Evolutionary conservation across 2,888 invertebrate species (phyloP).

Genomic region (Dicranocentrus wangi): DNA sequence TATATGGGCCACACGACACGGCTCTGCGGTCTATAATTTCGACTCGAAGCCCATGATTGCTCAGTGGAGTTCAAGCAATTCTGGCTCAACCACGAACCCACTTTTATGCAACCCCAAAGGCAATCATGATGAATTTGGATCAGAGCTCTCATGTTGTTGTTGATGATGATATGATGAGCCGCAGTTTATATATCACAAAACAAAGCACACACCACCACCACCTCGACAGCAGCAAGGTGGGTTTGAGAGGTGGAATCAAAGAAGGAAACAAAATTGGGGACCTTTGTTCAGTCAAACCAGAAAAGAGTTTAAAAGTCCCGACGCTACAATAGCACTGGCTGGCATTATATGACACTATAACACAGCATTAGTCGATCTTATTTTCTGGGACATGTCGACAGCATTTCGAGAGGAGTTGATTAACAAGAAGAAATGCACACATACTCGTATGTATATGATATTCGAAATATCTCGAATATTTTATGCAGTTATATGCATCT

Average conservation of each 20-base stretch:
- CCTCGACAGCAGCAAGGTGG: neutral
- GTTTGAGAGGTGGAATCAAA: neutral
- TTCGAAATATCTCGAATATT: too few species aligned
- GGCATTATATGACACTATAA: slow-evolving; percentile 51
- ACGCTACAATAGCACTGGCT: too few species aligned
- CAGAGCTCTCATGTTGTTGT: neutral
- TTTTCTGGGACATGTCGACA: slow-evolving; percentile 51
- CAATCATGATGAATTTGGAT: slow-evolving; percentile 26
- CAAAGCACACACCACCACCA: too few species aligned
- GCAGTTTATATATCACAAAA: too few species aligned
- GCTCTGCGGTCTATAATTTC: neutral
- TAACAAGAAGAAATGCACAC: too few species aligned
- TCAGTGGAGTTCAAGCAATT: slow-evolving; percentile 7
- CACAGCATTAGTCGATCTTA: slow-evolving; percentile 22
- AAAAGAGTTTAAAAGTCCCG: slow-evolving; percentile 50
- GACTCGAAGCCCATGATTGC: slow-evolving; percentile 4
- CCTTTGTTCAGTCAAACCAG: neutral
- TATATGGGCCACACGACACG: slow-evolving; percentile 14
- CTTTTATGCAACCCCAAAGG: slow-evolving; percentile 26
- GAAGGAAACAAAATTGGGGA: neutral
- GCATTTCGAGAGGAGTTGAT: neutral
- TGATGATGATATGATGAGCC: too few species aligned
- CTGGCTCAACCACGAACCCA: slow-evolving; percentile 4
- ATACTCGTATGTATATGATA: neutral
- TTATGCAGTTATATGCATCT: neutral